phyloP scores from a whole-genome alignment of 2,113 vertebrate genomes.

The Peromyscus maniculatus region DNA sequence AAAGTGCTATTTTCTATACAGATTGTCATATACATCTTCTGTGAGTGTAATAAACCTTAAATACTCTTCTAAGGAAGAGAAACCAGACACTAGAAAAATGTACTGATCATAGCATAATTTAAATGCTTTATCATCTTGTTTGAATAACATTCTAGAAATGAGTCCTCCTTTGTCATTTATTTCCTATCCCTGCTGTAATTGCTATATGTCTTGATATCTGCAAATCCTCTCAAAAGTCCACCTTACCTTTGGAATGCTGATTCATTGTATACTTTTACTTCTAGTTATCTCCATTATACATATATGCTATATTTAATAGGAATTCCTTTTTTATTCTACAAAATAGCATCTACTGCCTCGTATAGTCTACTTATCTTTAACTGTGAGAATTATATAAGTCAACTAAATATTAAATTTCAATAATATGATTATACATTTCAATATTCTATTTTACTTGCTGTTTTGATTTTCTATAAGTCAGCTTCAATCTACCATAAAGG shows the following conservation, averaged over 20 bases:
- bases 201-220: neutral
- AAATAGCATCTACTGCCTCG: neutral
- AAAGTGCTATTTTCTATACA: neutral
- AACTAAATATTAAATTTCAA: conserved; percentile 41
- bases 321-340: neutral
- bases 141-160: neutral
- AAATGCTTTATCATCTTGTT: neutral
- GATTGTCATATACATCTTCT: neutral
- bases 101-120: neutral
- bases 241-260: neutral
- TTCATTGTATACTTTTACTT: neutral
- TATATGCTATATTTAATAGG: neutral
- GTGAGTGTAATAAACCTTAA: neutral
- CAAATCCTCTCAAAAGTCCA: neutral
- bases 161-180: neutral
- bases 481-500: neutral
- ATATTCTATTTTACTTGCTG: neutral
- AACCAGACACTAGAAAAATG: conserved; percentile 17
- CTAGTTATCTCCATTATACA: neutral
- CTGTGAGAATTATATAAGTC: neutral
- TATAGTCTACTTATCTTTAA: neutral
- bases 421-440: neutral
- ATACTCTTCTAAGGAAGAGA: neutral
- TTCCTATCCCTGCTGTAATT: neutral
- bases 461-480: neutral